Evolutionary conservation across 1,140 invertebrate genomes (phyloP), one percentile per base, ranked within the genome.

Genomic region (Aphelinus certus): DNA sequence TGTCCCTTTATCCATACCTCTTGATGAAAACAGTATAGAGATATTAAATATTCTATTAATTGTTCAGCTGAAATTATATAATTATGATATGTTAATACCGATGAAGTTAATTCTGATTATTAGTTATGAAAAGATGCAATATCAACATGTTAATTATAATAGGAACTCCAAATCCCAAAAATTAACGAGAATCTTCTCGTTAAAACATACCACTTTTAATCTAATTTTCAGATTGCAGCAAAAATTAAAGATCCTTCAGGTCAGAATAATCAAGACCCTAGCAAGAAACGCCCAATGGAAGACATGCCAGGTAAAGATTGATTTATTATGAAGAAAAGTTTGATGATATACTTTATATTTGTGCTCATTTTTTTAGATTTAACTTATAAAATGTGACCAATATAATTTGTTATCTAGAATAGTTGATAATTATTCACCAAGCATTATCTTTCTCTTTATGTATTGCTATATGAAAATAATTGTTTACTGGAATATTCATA

Each of bases 231-330:
- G 94, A 93, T 96, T 88, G 94, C 94, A 81, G 94, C 95, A 79
- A 96, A 95, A 88, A 94, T 96, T 80, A 93, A 94, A 88, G 92
- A 92, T 77, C 90, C 89, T 79, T 89, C 90, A 80, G 89, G 91
- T 80, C 86, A 86, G 81, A 84, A 85, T 80, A 88, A 77, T 81
- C 84, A 88, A 78, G 89, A 86, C 81, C 86, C 87, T 56, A 85
- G 88, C 67, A 82, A 86, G 74, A 94, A 95, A 86, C 90, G 94
- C 83, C 91, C 93, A 77, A 88, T 94, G 81, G 93, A 95, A 88
- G 93, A 95, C 84, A 90, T 91, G 76, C 84, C 88, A 89, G 90
- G 91, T 91, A 88, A 88, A 84, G 63, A 76, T 67, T 57, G 46
- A 76, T 58, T 69, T n/a, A 48, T 49, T 47, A 68, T 61, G 61